Evolutionary conservation across 30 jellyfish, hydroid and myxozoan species (phyloP), one percentile per base, ranked within the genome.

Genomic region (Mastigias papua): DNA sequence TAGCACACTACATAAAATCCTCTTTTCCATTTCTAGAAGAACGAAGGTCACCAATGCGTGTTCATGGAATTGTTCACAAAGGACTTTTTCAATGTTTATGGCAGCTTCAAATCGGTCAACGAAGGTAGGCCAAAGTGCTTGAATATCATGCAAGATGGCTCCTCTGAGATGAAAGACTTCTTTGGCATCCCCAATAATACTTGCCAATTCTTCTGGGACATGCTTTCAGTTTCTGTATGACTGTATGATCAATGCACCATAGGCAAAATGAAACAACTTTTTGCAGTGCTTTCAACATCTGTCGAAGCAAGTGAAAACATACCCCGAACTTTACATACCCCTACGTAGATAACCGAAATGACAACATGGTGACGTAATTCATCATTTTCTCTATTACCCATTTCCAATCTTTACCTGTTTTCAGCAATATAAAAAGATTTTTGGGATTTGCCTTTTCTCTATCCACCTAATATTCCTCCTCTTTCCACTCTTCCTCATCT

Each of bases 61-160:
- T 86, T 86, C 70, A 34, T 86, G 82, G 95, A 86, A 37, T 66
- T 76, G 29, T 67, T 86, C 23, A 75, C 87, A 25, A 72, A 76
- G 57, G 90, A 86, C 69, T 86, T 62, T 46, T 74, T 76, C 82
- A 86, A 86, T 31, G 80, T 76, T 46, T 86, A 86, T 76, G 95
- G 88, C 22, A 75, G 95, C 81, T 86, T 72, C 86, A 66, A 76
- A 49, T 86, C 95, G 0, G 88, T 86, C 19, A 79, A 69, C 22
- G 95, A 86, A 33, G 95, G 90, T 3, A 25, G 86, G 34, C 95
- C 95, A 17, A 64, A 76, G 49, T 76, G 90, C 65, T 64, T 86
- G 49, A 58, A 76, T 42, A 64, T 86, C 37, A 6, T 67, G 34
- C 61, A 66, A 21, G 90, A 64, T 16, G 95, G 95, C 34, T 42